Evolutionary conservation across 2,888 invertebrate species (phyloP).

Genomic region (Nomada lathburiana): DNA sequence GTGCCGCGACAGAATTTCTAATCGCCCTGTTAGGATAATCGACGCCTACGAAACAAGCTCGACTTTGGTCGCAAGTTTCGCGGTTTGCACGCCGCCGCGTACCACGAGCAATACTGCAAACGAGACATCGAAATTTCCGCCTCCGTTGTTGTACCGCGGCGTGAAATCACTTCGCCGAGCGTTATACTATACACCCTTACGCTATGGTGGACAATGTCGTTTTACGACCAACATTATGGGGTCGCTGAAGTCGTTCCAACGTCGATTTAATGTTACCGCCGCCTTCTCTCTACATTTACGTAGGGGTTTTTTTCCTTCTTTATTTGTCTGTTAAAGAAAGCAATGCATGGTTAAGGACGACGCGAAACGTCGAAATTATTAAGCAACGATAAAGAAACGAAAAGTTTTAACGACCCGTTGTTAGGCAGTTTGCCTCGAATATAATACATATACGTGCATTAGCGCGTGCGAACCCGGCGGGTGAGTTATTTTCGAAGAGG

Average conservation of each 20-base stretch:
- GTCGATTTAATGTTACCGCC: conserved; percentile 16
- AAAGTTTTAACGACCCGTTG: background rate
- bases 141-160: conserved; percentile 4
- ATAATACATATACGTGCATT: background rate
- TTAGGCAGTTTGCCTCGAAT: background rate
- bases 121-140: conserved; percentile 19
- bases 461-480: conserved; percentile 17
- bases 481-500: conserved; percentile 35
- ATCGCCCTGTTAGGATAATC: conserved; percentile 58
- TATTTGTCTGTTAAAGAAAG: background rate
- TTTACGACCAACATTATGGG: conserved; percentile 21
- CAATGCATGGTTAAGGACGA: background rate
- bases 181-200: conserved; percentile 10
- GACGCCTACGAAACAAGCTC: conserved; percentile 54
- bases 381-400: background rate
- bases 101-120: background rate
- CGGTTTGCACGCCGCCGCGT: conserved; percentile 10
- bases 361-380: background rate
- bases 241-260: conserved; percentile 15
- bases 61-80: conserved; percentile 24
- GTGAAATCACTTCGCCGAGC: conserved; percentile 38
- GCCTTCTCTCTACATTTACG: background rate
- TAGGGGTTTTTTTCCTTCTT: background rate
- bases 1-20: conserved; percentile 60
- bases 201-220: conserved; percentile 5